A percentile compares a stretch with the other conserved stretches of the same genome.
phyloP scores from a whole-genome alignment of 2,888 invertebrate genomes.

The Cantharis flavilabris region DNA sequence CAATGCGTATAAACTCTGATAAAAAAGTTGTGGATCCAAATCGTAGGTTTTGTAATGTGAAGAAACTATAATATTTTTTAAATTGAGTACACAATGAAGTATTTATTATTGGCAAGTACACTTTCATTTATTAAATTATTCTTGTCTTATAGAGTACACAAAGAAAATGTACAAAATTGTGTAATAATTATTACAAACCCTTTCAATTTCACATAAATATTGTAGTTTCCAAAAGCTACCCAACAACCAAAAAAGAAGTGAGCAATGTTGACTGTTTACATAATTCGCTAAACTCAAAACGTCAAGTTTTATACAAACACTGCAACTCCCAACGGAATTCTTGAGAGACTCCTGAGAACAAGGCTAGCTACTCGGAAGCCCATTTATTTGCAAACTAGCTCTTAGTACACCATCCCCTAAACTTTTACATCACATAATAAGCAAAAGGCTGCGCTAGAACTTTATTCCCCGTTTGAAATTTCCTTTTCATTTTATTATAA shows the following conservation, averaged over 20 bases:
- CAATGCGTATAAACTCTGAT: too few relatives aligned
- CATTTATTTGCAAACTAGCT: conserved; percentile 47
- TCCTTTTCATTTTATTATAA: conserved; percentile 31
- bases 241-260: conserved; percentile 21
- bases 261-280: conserved; percentile 30
- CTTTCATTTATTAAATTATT: too few relatives aligned
- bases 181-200: neutral
- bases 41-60: too few relatives aligned
- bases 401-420: conserved; percentile 40
- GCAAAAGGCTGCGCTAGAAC: conserved; percentile 37
- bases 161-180: neutral
- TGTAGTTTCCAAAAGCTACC: neutral
- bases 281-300: conserved; percentile 34
- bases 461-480: conserved; percentile 41
- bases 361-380: conserved; percentile 43
- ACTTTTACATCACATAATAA: conserved; percentile 44
- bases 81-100: neutral
- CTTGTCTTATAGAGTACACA: too few relatives aligned
- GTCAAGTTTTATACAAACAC: conserved; percentile 39
- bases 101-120: neutral
- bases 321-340: conserved; percentile 38
- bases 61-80: neutral
- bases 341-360: conserved; percentile 41
- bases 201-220: conserved; percentile 4
- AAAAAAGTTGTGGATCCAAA: too few relatives aligned